A percentile compares a stretch with the other conserved stretches of the same genome.
Conservation (phyloP, 2,888 invertebrate species). For the Chromoteleia sp. region DNA sequence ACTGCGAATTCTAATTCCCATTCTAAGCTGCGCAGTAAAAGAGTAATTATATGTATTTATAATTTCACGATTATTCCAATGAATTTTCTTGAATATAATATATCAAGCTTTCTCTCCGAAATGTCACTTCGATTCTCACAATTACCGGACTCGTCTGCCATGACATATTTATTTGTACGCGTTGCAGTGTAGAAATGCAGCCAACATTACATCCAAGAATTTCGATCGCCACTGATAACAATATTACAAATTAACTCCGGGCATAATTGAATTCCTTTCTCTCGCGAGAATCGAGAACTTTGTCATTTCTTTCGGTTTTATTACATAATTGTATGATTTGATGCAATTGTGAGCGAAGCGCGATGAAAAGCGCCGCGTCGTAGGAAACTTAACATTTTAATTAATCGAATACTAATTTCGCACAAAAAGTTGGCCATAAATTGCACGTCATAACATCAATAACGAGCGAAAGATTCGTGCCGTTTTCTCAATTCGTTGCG, state of each 20-base stretch:
- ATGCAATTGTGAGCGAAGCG: conserved; percentile 24
- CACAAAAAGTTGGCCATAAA: conserved; percentile 36
- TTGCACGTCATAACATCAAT: conserved; percentile 47
- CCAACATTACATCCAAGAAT: conserved; percentile 56
- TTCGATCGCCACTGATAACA: conserved; percentile 69
- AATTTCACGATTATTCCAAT: conserved; percentile 68
- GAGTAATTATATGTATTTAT: conserved; percentile 68
- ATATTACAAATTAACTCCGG: conserved; percentile 65
- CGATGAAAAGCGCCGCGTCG: conserved; percentile 22
- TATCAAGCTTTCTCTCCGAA: conserved; percentile 73
- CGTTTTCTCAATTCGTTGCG: conserved; percentile 43
- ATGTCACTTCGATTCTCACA: conserved; percentile 75
- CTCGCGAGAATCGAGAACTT: conserved; percentile 36
- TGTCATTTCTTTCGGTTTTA: conserved; percentile 32
- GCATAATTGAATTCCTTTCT: conserved; percentile 64
- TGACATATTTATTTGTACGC: conserved; percentile 68
- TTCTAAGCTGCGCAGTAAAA: conserved; percentile 57
- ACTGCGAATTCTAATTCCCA: conserved; percentile 64
- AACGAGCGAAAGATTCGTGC: conserved; percentile 45
- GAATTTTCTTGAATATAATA: conserved; percentile 70
- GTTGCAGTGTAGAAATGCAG: conserved; percentile 62
- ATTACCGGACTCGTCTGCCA: conserved; percentile 71
- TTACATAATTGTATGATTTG: conserved; percentile 28
- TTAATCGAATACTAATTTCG: conserved; percentile 37
- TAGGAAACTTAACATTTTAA: conserved; percentile 32